Conservation (phyloP, 2,888 invertebrate species). For the Zeuzera pyrina region DNA sequence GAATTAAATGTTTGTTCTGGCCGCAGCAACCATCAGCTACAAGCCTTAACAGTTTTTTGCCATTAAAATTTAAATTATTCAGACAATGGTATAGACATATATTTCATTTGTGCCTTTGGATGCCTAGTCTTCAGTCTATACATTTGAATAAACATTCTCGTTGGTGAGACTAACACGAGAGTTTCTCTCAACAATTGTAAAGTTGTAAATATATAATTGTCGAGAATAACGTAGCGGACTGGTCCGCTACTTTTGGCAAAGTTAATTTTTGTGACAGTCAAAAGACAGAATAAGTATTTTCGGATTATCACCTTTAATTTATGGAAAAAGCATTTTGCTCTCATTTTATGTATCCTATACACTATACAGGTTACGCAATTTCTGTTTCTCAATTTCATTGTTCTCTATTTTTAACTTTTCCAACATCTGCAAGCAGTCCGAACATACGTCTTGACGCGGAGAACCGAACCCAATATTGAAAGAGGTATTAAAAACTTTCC, state of each 20-base stretch:
- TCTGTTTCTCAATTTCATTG: conserved; percentile 13
- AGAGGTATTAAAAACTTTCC: conserved; percentile 13
- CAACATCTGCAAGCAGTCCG: conserved; percentile 13
- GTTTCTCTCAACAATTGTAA: conserved; percentile 9
- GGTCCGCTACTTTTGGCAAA: conserved; percentile 12
- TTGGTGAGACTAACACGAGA: not conserved
- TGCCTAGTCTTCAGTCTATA: not conserved
- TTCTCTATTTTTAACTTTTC: conserved; percentile 13
- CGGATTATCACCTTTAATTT: conserved; percentile 13
- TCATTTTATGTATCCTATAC: conserved; percentile 14
- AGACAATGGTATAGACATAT: not conserved
- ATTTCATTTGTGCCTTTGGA: not conserved
- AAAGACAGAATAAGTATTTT: conserved; percentile 15
- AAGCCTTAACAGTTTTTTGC: conserved; percentile 2
- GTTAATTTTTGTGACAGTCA: conserved; percentile 15
- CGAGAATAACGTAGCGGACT: conserved; percentile 8
- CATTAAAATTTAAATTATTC: conserved; percentile 3
- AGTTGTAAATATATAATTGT: conserved; percentile 10
- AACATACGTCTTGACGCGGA: conserved; percentile 15
- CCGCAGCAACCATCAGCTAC: conserved; percentile 9
- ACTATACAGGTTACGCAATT: conserved; percentile 9
- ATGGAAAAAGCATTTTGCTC: conserved; percentile 8
- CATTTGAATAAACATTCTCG: not conserved
- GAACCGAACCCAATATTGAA: conserved; percentile 18
- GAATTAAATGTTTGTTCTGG: conserved; percentile 9